These are phyloP conservation scores for Mus minutoides DNA, from an alignment of 2,797 vertebrate species.

Conservation along the genomic window DNA sequence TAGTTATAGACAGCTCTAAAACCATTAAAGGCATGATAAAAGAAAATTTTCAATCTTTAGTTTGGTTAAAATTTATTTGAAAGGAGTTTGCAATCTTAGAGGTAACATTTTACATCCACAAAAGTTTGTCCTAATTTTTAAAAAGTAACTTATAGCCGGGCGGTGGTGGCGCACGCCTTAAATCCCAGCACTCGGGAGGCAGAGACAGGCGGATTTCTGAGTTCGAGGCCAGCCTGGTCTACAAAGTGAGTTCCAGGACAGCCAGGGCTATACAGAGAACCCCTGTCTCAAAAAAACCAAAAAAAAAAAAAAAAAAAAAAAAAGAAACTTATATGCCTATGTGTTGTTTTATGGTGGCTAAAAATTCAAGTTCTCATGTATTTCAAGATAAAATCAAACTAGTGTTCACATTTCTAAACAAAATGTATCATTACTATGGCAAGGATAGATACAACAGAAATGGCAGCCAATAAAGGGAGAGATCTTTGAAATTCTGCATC, in stretches of 20 bases:
- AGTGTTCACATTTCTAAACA: conserved; percentile 28
- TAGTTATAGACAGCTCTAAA: conserved; percentile 50
- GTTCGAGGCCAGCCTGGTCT: too few relatives aligned
- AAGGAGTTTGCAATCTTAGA: conserved; percentile 50
- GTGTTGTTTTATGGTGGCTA: conserved; percentile 1
- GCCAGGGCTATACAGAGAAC: too few relatives aligned
- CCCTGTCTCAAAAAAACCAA: too few relatives aligned
- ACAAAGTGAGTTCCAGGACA: too few relatives aligned
- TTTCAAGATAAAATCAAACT: conserved; percentile 50
- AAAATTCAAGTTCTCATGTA: background rate
- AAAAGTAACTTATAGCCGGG: too few relatives aligned
- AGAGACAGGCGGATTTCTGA: too few relatives aligned
- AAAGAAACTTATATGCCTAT: conserved; percentile 15
- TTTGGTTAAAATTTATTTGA: conserved; percentile 58
- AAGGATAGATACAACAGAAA: conserved; percentile 33
- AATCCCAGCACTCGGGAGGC: too few relatives aligned
- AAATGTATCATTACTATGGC: conserved; percentile 39
- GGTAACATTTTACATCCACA: conserved; percentile 11
- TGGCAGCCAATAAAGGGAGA: conserved; percentile 16
- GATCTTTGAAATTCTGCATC: conserved; percentile 4
- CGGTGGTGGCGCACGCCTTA: too few relatives aligned
- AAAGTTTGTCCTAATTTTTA: background rate
- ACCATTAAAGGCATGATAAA: conserved; percentile 43
- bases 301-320: too few relatives aligned
- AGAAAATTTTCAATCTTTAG: conserved; percentile 40